Percentiles rank a stretch among this genome's conserved stretches.
phyloP scores from a whole-genome alignment of 2,797 vertebrate species.

The Acanthopagrus latus region DNA sequence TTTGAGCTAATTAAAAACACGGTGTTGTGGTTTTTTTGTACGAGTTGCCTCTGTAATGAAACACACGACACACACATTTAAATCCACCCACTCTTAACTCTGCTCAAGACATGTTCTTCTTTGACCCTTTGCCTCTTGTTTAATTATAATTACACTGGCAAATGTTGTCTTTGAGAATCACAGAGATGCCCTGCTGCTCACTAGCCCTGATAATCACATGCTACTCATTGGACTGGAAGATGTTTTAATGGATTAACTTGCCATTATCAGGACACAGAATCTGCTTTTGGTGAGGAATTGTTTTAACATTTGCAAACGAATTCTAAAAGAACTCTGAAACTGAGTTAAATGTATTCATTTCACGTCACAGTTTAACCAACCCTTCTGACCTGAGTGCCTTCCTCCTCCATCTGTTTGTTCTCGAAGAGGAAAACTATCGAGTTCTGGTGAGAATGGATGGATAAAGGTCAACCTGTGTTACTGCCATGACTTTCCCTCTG shows the following conservation, averaged over 20 bases:
- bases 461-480: slow-evolving; percentile 8
- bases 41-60: neutral
- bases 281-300: neutral
- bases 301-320: neutral
- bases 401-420: neutral
- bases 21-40: neutral
- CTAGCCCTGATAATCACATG: slow-evolving; percentile 27
- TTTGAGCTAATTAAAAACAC: slow-evolving; percentile 20
- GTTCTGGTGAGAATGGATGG: neutral
- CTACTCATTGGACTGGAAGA: slow-evolving; percentile 31
- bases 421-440: neutral
- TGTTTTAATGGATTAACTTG: slow-evolving; percentile 37
- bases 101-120: slow-evolving; percentile 3
- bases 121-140: slow-evolving; percentile 20
- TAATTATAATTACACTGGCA: slow-evolving; percentile 41
- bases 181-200: slow-evolving; percentile 25
- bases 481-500: slow-evolving; percentile 9
- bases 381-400: neutral
- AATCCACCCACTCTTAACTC: neutral
- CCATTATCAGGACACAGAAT: neutral
- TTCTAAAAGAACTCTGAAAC: slow-evolving; percentile 7
- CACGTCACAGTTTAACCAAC: neutral
- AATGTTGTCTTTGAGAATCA: slow-evolving; percentile 35
- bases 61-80: neutral
- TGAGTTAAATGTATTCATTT: neutral